Percentiles rank a stretch among this genome's conserved stretches.
phyloP scores from a whole-genome alignment of 2,797 vertebrate genomes.

The Adrianichthys oophorus region DNA sequence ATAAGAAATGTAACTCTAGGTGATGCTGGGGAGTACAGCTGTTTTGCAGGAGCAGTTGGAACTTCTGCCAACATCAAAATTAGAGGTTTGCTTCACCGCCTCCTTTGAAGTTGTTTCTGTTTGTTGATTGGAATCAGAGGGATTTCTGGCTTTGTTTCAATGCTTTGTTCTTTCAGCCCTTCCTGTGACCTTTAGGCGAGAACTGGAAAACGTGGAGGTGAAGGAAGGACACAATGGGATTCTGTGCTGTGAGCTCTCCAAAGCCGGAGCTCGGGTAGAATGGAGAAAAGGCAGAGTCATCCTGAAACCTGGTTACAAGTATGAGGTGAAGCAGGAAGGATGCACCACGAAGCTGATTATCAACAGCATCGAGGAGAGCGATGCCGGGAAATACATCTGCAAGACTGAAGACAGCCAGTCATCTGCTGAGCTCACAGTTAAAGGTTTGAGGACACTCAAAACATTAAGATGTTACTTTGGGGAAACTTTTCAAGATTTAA shows the following conservation, averaged over 20 bases:
- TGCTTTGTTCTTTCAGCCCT: constrained; percentile 65
- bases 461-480: neutral
- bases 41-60: constrained; percentile 61
- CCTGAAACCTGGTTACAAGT: constrained; percentile 87
- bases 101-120: too few relatives aligned
- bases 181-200: constrained; percentile 83
- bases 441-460: constrained; percentile 62
- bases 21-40: constrained; percentile 76
- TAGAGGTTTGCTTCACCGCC: constrained; percentile 62
- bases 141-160: too few relatives aligned
- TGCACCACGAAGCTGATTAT: constrained; percentile 76
- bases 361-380: constrained; percentile 78
- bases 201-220: constrained; percentile 78
- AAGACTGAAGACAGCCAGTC: constrained; percentile 84
- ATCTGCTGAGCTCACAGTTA: constrained; percentile 81
- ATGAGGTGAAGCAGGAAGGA: constrained; percentile 83
- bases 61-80: constrained; percentile 76
- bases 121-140: too few relatives aligned
- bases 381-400: constrained; percentile 88
- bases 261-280: constrained; percentile 72
- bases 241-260: constrained; percentile 86
- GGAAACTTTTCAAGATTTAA: neutral
- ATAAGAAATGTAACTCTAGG: constrained; percentile 71
- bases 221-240: constrained; percentile 79
- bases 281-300: constrained; percentile 88